Percentiles rank a stretch among this genome's conserved stretches.
Conservation (phyloP, 2,113 vertebrate species). For the Cricetomys ansorgei region DNA sequence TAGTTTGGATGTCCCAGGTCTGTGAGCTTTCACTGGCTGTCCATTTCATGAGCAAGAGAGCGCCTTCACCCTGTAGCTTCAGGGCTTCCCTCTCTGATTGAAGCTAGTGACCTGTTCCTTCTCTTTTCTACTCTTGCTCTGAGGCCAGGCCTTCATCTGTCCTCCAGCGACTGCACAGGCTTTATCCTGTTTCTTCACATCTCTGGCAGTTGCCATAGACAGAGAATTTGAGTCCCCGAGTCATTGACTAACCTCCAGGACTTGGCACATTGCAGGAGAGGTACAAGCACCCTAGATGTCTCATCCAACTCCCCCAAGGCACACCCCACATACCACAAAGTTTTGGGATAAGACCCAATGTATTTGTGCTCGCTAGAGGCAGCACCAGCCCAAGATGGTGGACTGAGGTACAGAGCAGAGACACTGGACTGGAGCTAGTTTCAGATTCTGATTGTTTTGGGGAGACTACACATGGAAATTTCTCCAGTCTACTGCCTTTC, state of each 20-base stretch:
- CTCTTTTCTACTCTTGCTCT: neutral
- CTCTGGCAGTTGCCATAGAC: neutral
- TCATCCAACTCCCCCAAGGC: accelerated
- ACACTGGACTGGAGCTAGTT: neutral
- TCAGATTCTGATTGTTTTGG: neutral
- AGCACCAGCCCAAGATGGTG: neutral
- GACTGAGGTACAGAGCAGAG: neutral
- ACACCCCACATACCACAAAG: accelerated
- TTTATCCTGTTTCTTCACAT: accelerated
- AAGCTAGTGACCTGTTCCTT: accelerated
- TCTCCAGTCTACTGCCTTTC: neutral
- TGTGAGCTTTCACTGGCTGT: neutral
- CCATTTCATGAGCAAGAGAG: neutral
- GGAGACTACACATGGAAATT: neutral
- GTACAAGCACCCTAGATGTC: neutral
- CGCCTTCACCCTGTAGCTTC: no score
- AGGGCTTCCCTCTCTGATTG: neutral
- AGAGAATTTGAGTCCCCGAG: neutral
- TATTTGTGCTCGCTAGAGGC: neutral
- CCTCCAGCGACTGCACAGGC: neutral
- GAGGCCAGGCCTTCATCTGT: neutral
- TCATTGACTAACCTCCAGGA: no score
- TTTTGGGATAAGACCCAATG: neutral
- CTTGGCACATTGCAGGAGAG: no score
- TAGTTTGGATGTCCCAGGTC: no score